Evolutionary conservation across 2,113 vertebrate genomes (phyloP), one percentile per base, ranked within the genome.

Genomic region (Noturus placidus): DNA sequence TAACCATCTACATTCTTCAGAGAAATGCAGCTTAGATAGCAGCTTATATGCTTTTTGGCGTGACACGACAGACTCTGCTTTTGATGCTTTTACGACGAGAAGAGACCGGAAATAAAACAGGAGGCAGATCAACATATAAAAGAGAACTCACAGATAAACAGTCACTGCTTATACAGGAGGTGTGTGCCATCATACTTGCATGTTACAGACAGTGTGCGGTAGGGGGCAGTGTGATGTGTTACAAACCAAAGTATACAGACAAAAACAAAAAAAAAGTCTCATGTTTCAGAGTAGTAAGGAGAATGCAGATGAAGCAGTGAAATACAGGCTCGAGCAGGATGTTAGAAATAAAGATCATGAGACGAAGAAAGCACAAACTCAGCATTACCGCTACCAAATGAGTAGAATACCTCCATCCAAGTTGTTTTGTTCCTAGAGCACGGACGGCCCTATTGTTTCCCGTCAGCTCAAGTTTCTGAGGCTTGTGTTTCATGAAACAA

Each of bases 221-320:
- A 81, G 79, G 33, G 79, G 79, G 79, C 79, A 81, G 54, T 82
- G 79, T 61, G 56, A 82, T 9, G 56, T 82, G 56, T 7, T 42
- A 61, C 56, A 82, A 80, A 81, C 13, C 27, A 52, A 52, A 78
- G 30, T n/a, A 6, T n/a, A 78, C 9, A 74, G 20, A 25, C 27
- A 52, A 79, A 30, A 79, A 56, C 50, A 33, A 54, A 54, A 50
- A 52, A 33, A 33, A 11, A 27, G 20, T 38, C 57, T 82, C 33
- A 80, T 57, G 15, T 80, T 80, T 80, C 52, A 57, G 9, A 80
- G 27, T 33, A 14, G 57, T 20, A 57, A 80, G 77, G n/a, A 30
- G 14, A 78, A 52, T n/a, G 52, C 52, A 54, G 15, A 17, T n/a
- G 46, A 79, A 20, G 78, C n/a, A 57, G 5, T 57, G 78, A 7